Conservation (phyloP, 2,113 vertebrate species). For the Sakesphorus luctuosus region DNA sequence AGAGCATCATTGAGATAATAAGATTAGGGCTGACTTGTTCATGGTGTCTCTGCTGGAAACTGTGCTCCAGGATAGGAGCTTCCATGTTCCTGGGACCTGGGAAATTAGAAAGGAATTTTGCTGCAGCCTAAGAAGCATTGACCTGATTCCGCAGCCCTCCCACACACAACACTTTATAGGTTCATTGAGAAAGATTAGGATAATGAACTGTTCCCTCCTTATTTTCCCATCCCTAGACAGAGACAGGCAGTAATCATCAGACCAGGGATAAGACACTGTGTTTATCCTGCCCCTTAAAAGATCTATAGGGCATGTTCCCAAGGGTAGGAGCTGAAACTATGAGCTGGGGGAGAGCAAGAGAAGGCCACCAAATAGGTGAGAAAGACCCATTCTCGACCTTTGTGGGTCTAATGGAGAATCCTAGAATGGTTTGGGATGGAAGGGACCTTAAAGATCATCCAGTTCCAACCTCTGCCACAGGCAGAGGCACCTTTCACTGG, state of each 20-base stretch:
- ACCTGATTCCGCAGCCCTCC: not conserved
- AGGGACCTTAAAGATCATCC: not conserved
- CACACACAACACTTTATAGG: not conserved
- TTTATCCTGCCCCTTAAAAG: not conserved
- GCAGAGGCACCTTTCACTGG: not conserved
- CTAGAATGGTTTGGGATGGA: not conserved
- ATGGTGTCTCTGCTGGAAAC: slow-evolving; percentile 1
- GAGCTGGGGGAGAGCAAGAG: not conserved
- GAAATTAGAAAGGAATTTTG: not conserved
- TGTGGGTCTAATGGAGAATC: not conserved
- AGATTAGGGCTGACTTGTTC: slow-evolving; percentile 47
- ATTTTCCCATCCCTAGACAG: not conserved
- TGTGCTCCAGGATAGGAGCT: not conserved
- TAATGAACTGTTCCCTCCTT: not conserved
- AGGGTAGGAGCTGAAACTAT: not conserved
- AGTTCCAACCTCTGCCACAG: accelerated
- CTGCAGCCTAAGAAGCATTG: not conserved
- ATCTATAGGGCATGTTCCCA: not conserved
- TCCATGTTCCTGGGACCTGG: not conserved
- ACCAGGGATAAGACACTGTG: not conserved
- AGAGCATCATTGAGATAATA: slow-evolving; percentile 34
- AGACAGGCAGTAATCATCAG: not conserved
- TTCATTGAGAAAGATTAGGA: not conserved
- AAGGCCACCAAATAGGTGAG: not conserved
- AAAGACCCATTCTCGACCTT: not conserved